Base-by-base conservation (phyloP, 1,140 invertebrate species). In the Pogonognathellus flavescens region DNA sequence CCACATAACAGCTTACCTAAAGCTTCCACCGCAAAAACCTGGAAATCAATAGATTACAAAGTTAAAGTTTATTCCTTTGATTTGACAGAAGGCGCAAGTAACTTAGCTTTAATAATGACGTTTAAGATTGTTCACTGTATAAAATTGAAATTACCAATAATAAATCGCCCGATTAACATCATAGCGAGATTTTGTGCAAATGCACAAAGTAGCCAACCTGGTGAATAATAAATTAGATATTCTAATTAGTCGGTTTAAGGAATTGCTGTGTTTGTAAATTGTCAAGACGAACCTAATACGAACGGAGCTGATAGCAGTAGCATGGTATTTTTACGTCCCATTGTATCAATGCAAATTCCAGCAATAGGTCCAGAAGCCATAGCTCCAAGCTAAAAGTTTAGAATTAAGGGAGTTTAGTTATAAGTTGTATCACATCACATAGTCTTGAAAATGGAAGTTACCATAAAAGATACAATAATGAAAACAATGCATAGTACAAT, bases 321-420 rank as follows among this genome's bases (percentile, higher is more conserved):
- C 92, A 97, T 94, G 0, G 95, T 93, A 60, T 91, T 91, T 89
- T 95, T 96, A 52, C 96, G 91, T n/a, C 96, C 96, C 86, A 96
- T 91, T 1, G 92, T 89, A 88, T 97, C 95, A 1, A 95, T 90
- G 94, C 90, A 91, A 41, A 94, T 91, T 60, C 95, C 95, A 0
- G 94, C 93, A 0, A 95, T 93, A 0, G 96, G 90, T 0, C 95
- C 95, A 3, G 94, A 93, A 6, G 94, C 87, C 31, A 96, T 92
- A 0, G 95, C 95, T 66, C 95, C 95, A 0, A 96, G 89, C 13
- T 85, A 49, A 31, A 84, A 20, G 53, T 41, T 41, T 6, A 41
- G 50, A 52, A 85, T 41, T 59, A 60, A 50, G 11, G 25, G n/a
- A 11, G 59, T 59, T 5, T 7, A 18, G 13, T 18, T 49, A 53